Conservation (phyloP, 2,888 invertebrate species). For the Ligdia adustata region DNA sequence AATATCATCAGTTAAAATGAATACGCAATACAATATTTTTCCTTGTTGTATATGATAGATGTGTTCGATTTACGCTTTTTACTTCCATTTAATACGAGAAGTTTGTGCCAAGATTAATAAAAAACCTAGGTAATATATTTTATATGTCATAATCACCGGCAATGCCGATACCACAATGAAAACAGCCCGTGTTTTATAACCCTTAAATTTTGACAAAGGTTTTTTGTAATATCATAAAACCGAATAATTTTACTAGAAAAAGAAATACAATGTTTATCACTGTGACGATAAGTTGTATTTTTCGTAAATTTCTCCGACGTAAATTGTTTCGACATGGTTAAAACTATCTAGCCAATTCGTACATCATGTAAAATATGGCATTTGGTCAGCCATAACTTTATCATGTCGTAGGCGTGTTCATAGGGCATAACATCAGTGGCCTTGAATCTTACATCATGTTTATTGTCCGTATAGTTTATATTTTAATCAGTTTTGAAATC, state of each 20-base stretch:
- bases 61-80: conserved; percentile 55
- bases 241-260: not conserved
- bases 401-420: conserved; percentile 46
- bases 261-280: not conserved
- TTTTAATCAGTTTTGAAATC: conserved; percentile 39
- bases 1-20: conserved; percentile 23
- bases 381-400: conserved; percentile 43
- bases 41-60: conserved; percentile 56
- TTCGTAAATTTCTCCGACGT: conserved; percentile 46
- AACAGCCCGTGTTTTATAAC: conserved; percentile 22
- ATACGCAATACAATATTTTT: conserved; percentile 37
- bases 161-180: conserved; percentile 15
- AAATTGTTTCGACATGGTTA: conserved; percentile 46
- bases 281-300: conserved; percentile 33
- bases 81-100: conserved; percentile 53
- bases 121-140: conserved; percentile 31
- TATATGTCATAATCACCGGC: conserved; percentile 23
- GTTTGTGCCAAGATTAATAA: conserved; percentile 60
- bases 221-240: conserved; percentile 17
- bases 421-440: conserved; percentile 46
- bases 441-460: conserved; percentile 44
- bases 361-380: conserved; percentile 46
- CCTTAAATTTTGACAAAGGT: conserved; percentile 16
- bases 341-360: conserved; percentile 42
- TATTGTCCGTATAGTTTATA: conserved; percentile 41